Conservation (phyloP, 2,113 vertebrate genomes). For the Callionymus lyra region DNA sequence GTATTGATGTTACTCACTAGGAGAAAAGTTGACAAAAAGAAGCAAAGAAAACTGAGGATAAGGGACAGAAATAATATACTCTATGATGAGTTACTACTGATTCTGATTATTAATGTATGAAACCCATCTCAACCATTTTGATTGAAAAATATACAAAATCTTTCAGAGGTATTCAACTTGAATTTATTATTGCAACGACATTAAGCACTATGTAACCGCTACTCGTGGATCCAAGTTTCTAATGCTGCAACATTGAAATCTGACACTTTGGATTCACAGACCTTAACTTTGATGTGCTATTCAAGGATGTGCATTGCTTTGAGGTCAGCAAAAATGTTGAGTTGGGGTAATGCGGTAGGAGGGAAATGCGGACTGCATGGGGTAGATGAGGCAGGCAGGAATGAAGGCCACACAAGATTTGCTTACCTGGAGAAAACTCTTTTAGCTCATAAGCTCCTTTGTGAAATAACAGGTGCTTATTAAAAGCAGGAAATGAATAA, state of each 20-base stretch:
- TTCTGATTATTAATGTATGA: no score
- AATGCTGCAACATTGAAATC: slow-evolving; percentile 5
- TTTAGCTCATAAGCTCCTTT: slow-evolving; percentile 25
- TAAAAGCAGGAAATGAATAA: slow-evolving; percentile 41
- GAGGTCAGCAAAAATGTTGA: slow-evolving; percentile 40
- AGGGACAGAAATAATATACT: no score
- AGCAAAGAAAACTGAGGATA: slow-evolving; percentile 4
- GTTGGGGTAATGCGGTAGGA: slow-evolving; percentile 12
- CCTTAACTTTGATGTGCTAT: slow-evolving; percentile 54
- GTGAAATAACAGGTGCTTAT: slow-evolving; percentile 43
- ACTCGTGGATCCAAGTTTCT: slow-evolving; percentile 36
- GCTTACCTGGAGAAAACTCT: slow-evolving; percentile 41
- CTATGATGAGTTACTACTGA: no score
- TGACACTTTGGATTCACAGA: no score
- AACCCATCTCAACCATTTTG: no score
- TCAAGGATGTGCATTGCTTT: slow-evolving; percentile 52
- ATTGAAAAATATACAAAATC: no score
- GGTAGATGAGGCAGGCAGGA: slow-evolving; percentile 8
- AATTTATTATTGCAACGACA: no score
- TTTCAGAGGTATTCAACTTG: no score
- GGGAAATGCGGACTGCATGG: no score
- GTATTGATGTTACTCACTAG: no score
- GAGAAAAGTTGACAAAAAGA: no score
- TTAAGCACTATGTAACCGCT: no score
- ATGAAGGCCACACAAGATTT: background rate